These are phyloP conservation scores for Eumaeus atala DNA, from an alignment of 1,140 invertebrate species.

Conservation along the genomic window DNA sequence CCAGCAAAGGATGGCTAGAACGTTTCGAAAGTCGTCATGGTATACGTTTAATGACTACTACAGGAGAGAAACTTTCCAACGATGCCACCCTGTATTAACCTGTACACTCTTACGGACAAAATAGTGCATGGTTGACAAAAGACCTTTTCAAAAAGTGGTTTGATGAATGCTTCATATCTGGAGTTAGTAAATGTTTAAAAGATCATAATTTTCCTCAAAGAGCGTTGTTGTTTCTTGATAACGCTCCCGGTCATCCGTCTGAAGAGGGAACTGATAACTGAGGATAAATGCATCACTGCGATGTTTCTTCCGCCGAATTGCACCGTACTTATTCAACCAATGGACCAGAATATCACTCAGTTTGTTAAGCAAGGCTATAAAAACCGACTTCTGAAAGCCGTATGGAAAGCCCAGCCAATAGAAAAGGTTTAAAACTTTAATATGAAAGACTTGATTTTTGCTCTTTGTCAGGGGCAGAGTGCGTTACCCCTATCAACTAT, in stretches of 20 bases:
- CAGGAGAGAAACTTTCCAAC: too few relatives aligned
- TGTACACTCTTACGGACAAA: conserved; percentile 38
- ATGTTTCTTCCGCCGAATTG: conserved; percentile 60
- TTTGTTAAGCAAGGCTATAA: conserved; percentile 44
- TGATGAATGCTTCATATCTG: too few relatives aligned
- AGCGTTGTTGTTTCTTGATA: conserved; percentile 49
- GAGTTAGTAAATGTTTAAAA: conserved; percentile 40
- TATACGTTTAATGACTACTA: too few relatives aligned
- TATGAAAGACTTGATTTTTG: conserved; percentile 36
- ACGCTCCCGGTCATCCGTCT: too few relatives aligned
- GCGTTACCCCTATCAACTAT: conserved; percentile 41
- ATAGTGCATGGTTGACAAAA: conserved; percentile 49
- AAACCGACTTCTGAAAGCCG: conserved; percentile 38
- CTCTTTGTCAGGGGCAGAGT: conserved; percentile 40
- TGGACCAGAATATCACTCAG: conserved; percentile 57
- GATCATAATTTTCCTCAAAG: conserved; percentile 49
- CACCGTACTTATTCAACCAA: conserved; percentile 51
- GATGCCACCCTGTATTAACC: too few relatives aligned
- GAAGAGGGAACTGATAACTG: too few relatives aligned
- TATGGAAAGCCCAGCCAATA: too few relatives aligned
- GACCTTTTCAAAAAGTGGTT: conserved; percentile 50
- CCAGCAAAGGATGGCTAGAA: too few relatives aligned
- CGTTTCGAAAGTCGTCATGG: too few relatives aligned
- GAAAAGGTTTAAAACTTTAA: conserved; percentile 41
- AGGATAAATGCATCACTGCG: too few relatives aligned